A percentile compares a stretch with the other conserved stretches of the same genome.
Conservation (phyloP, 2,888 invertebrate species). For the Arrhopalites spinosus region DNA sequence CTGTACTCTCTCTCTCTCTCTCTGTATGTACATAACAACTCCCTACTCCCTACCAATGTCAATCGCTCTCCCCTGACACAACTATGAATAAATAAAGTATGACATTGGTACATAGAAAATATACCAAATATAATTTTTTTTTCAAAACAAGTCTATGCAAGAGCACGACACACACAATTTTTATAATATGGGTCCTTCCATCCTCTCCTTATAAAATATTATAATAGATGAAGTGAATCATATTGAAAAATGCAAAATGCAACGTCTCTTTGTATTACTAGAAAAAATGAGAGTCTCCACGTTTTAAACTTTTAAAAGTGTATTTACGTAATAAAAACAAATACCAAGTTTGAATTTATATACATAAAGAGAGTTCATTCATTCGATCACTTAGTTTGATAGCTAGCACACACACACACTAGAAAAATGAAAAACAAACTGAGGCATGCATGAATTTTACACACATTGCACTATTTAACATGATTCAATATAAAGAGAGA, state of each 20-base stretch:
- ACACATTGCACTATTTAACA: too few relatives aligned
- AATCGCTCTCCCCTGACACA: slow-evolving; percentile 20
- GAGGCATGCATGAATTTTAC: too few relatives aligned
- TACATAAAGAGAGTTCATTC: too few relatives aligned
- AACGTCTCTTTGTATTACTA: background rate
- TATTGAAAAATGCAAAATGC: background rate
- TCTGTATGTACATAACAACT: background rate
- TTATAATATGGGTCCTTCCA: too few relatives aligned
- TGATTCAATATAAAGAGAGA: too few relatives aligned
- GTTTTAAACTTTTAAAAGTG: slow-evolving; percentile 1
- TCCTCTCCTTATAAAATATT: background rate
- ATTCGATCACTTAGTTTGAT: too few relatives aligned
- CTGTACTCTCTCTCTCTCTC: background rate
- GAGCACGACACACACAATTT: too few relatives aligned
- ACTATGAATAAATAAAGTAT: slow-evolving; percentile 32
- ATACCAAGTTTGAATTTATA: background rate
- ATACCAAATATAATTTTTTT: too few relatives aligned
- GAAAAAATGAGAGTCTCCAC: background rate
- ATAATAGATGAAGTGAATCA: background rate
- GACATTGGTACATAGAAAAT: too few relatives aligned
- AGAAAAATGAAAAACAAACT: too few relatives aligned
- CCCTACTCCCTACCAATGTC: background rate
- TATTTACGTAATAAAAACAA: slow-evolving; percentile 17
- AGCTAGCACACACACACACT: too few relatives aligned
- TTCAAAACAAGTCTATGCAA: too few relatives aligned